Conservation (phyloP, 2,797 vertebrate species). For the Hybognathus amarus region DNA sequence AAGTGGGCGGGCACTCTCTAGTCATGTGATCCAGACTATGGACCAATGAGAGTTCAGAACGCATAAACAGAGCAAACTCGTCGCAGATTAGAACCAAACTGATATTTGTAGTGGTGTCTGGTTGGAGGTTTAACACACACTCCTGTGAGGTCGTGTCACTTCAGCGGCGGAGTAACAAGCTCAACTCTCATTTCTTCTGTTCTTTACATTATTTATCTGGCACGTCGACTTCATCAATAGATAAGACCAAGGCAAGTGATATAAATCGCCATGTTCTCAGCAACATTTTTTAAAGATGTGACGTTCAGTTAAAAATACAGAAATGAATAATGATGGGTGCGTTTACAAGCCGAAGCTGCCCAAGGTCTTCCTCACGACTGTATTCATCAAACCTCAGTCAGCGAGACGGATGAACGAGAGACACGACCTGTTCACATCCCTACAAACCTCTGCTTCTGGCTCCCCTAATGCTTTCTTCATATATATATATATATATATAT, state of each 20-base stretch:
- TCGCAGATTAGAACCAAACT: background rate
- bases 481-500: too few species aligned
- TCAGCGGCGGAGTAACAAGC: background rate
- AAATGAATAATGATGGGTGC: background rate
- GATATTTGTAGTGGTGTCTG: background rate
- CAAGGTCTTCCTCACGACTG: conserved; percentile 46
- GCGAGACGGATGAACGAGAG: conserved; percentile 44
- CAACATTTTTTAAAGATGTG: conserved; percentile 8
- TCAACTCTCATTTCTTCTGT: conserved; percentile 6
- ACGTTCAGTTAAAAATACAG: background rate
- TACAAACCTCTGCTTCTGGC: background rate
- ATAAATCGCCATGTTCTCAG: background rate
- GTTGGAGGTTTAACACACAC: background rate
- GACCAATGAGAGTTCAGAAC: background rate
- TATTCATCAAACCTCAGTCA: conserved; percentile 47
- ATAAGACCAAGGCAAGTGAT: conserved; percentile 14
- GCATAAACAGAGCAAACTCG: too few species aligned
- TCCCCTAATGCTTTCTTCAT: background rate
- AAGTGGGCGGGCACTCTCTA: too few species aligned
- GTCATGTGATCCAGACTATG: background rate
- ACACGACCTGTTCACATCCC: conserved; percentile 13
- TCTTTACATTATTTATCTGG: conserved; percentile 30
- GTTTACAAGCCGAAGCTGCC: conserved; percentile 25
- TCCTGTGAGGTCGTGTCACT: background rate
- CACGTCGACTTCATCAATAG: conserved; percentile 19